phyloP scores from a whole-genome alignment of 2,113 vertebrate genomes.

The Trogon surrucura region DNA sequence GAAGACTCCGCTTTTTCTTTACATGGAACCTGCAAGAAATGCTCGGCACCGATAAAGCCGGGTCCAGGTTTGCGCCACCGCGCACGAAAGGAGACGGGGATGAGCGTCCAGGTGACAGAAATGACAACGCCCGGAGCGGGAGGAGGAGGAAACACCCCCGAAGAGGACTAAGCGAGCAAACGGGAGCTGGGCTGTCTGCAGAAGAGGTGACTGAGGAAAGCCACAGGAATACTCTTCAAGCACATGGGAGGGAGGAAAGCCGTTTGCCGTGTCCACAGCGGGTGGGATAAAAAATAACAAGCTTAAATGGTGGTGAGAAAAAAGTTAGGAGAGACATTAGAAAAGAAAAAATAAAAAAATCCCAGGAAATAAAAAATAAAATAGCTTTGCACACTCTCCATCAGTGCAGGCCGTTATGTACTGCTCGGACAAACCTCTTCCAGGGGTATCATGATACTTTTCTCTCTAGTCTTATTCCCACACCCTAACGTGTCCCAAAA shows the following conservation, averaged over 20 bases:
- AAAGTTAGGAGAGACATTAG: neutral
- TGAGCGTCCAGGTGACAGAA: neutral
- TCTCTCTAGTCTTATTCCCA: neutral
- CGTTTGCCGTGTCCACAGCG: neutral
- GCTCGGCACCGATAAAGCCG: neutral
- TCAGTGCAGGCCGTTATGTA: neutral
- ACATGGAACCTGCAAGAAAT: neutral
- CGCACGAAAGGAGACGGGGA: neutral
- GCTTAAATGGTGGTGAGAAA: neutral
- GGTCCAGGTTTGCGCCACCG: neutral
- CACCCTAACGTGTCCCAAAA: neutral
- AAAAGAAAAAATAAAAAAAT: neutral
- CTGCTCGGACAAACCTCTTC: neutral
- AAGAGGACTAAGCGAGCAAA: neutral
- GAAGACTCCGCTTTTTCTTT: neutral
- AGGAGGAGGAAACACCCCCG: neutral
- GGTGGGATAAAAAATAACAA: neutral
- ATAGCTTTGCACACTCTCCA: neutral
- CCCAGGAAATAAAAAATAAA: neutral
- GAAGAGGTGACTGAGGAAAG: neutral
- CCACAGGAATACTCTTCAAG: neutral
- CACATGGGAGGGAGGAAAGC: neutral
- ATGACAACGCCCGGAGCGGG: neutral
- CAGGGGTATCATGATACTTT: fast-evolving
- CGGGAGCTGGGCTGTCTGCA: neutral